These are phyloP conservation scores for Anastrepha obliqua DNA, from an alignment of 1,140 invertebrate genomes.

Conservation along the genomic window DNA sequence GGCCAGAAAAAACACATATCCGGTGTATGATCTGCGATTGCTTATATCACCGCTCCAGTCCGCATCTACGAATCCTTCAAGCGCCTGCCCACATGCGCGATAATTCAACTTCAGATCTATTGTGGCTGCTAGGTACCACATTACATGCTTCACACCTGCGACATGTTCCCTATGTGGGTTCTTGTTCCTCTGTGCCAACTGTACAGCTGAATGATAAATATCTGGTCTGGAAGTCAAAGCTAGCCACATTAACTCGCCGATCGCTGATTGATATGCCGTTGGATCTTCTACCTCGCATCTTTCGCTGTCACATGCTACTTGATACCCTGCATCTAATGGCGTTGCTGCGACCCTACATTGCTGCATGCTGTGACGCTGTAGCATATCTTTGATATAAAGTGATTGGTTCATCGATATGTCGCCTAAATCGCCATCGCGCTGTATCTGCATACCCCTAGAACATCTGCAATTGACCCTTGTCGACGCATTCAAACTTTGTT, in stretches of 20 bases:
- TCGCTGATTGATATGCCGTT: constrained; percentile 59
- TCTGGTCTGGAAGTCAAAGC: constrained; percentile 70
- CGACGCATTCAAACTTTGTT: background rate
- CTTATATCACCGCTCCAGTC: background rate
- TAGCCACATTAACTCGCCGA: constrained; percentile 71
- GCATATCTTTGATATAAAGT: constrained; percentile 68
- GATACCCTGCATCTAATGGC: constrained; percentile 64
- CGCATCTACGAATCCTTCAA: background rate
- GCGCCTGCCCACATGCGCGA: background rate
- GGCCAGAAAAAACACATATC: background rate
- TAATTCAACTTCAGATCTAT: background rate
- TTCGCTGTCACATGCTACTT: constrained; percentile 38
- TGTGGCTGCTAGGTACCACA: constrained; percentile 53
- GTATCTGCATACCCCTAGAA: constrained; percentile 69
- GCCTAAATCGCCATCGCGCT: constrained; percentile 40
- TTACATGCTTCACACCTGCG: constrained; percentile 54
- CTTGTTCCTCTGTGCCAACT: constrained; percentile 66
- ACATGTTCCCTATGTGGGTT: constrained; percentile 63
- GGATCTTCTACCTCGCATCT: constrained; percentile 44
- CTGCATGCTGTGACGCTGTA: constrained; percentile 70
- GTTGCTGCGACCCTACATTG: constrained; percentile 67
- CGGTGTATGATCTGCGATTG: background rate
- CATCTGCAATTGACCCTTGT: constrained; percentile 57
- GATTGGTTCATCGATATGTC: constrained; percentile 63
- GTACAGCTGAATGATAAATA: constrained; percentile 68